These are phyloP conservation scores for Camptogramma bilineatum DNA, from an alignment of 2,888 invertebrate genomes.

Conservation along the genomic window DNA sequence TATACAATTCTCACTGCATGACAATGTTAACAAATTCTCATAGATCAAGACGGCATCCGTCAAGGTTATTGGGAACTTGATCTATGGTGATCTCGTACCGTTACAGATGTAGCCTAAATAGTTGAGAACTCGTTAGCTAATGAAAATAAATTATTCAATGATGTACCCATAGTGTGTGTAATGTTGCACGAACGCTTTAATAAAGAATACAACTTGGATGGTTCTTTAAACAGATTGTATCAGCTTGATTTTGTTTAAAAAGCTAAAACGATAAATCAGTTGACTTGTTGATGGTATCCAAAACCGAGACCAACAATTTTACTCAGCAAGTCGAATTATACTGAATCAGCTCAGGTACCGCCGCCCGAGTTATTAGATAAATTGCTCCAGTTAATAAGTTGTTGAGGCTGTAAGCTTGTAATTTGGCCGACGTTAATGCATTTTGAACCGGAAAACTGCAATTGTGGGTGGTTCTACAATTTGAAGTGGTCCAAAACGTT, in stretches of 20 bases:
- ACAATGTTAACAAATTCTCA: conserved; percentile 12
- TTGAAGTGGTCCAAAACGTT: conserved; percentile 7
- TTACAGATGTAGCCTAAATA: conserved; percentile 47
- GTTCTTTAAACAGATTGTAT: neutral
- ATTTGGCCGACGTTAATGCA: conserved; percentile 13
- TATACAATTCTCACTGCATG: conserved; percentile 37
- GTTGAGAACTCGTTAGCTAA: conserved; percentile 26
- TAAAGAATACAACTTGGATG: no score
- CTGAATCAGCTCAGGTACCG: conserved; percentile 10
- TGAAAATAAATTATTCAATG: conserved; percentile 29
- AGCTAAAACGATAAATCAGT: neutral
- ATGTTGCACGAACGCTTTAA: conserved; percentile 10
- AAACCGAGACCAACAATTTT: neutral
- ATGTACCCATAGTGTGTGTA: conserved; percentile 10
- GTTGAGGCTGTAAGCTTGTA: conserved; percentile 14
- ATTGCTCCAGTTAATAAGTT: conserved; percentile 10
- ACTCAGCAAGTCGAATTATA: conserved; percentile 2
- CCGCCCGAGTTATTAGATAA: conserved; percentile 16
- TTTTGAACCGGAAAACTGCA: conserved; percentile 23
- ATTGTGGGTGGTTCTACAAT: conserved; percentile 10
- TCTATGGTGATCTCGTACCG: conserved; percentile 46
- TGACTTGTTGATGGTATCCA: neutral
- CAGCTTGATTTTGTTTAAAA: neutral
- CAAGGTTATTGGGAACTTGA: conserved; percentile 54
- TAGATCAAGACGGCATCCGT: conserved; percentile 37